phyloP scores from a whole-genome alignment of 2,797 vertebrate genomes.

The Varecia variegata region DNA sequence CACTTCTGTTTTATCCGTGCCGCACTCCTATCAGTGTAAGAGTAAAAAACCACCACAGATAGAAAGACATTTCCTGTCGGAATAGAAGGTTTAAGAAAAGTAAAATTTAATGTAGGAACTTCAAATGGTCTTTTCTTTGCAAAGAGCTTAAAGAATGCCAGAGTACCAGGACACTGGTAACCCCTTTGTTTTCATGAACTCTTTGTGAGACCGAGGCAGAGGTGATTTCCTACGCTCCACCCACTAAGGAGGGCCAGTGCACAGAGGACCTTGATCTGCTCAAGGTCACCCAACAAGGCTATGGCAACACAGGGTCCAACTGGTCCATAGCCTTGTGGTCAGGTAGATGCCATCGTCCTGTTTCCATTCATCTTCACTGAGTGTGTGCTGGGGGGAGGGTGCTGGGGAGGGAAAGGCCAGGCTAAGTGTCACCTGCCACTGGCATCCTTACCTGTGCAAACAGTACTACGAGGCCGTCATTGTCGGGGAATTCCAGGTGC shows the following conservation, averaged over 20 bases:
- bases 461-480: slow-evolving; percentile 88
- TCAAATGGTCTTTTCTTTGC: background rate
- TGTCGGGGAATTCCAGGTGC: slow-evolving; percentile 91
- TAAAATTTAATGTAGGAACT: background rate
- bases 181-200: background rate
- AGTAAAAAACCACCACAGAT: background rate
- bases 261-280: background rate
- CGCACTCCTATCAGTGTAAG: too few species aligned
- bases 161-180: fast-evolving
- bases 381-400: fast-evolving
- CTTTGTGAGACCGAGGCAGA: background rate
- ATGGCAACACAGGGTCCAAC: background rate
- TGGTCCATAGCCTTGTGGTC: background rate
- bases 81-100: background rate
- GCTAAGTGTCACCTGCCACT: background rate
- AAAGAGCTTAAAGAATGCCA: background rate
- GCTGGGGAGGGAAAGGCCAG: background rate
- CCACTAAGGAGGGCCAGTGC: background rate
- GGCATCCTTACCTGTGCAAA: slow-evolving; percentile 92
- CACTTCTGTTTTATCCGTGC: background rate
- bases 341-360: background rate
- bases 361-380: background rate
- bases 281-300: background rate
- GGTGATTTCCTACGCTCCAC: background rate
- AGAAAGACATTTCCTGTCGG: background rate